Percentiles rank a stretch among this genome's conserved stretches.
Conservation (phyloP, 2,888 invertebrate genomes). For the Parascotia fuliginaria region DNA sequence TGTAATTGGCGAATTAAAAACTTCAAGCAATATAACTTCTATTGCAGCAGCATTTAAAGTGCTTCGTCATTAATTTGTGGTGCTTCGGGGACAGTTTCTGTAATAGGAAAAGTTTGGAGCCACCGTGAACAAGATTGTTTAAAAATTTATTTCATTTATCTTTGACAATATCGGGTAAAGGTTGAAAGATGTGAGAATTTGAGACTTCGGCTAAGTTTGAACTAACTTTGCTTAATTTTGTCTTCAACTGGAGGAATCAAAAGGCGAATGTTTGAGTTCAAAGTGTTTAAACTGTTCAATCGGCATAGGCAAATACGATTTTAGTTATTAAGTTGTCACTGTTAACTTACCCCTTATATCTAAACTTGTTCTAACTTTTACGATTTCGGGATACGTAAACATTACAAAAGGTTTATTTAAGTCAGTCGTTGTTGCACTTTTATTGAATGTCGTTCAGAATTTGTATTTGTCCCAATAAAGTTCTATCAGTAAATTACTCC, state of each 20-base stretch:
- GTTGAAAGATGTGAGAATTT: slow-evolving; percentile 13
- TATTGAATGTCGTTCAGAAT: no score
- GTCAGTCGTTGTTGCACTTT: no score
- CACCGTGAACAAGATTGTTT: slow-evolving; percentile 14
- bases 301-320: not conserved
- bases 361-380: not conserved
- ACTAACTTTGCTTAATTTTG: slow-evolving; percentile 8
- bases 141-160: slow-evolving; percentile 32
- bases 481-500: no score
- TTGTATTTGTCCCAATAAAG: no score
- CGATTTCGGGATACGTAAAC: no score
- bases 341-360: not conserved
- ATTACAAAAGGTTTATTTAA: no score
- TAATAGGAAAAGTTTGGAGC: slow-evolving; percentile 43
- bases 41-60: slow-evolving; percentile 26
- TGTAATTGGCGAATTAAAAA: slow-evolving; percentile 29
- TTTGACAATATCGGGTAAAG: slow-evolving; percentile 7
- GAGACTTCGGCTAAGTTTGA: slow-evolving; percentile 1
- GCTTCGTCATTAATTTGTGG: slow-evolving; percentile 42
- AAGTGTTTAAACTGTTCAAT: not conserved
- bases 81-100: slow-evolving; percentile 31
- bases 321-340: not conserved
- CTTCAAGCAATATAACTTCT: slow-evolving; percentile 32
- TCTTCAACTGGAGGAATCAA: slow-evolving; percentile 4
- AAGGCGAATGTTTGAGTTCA: slow-evolving; percentile 2